Percentiles rank a stretch among this genome's conserved stretches.
phyloP scores from a whole-genome alignment of 1,140 invertebrate genomes.

The Anastrepha ludens region DNA sequence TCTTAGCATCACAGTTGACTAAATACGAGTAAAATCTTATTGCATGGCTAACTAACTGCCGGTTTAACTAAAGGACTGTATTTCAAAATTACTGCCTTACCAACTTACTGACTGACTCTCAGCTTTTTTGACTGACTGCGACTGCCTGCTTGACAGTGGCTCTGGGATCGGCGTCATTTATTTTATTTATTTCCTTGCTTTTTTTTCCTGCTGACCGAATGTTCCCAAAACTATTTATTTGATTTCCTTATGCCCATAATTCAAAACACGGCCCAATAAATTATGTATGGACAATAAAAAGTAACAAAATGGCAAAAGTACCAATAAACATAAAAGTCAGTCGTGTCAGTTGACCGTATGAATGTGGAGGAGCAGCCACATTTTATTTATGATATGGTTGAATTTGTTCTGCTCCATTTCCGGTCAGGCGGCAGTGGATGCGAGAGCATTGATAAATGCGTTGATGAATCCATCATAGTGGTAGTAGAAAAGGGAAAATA shows the following conservation, averaged over 20 bases:
- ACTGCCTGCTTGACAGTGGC: too few relatives aligned
- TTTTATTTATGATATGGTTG: not conserved
- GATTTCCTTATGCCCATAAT: not conserved
- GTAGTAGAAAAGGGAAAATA: not conserved
- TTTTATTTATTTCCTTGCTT: not conserved
- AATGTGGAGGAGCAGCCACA: not conserved
- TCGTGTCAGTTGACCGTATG: too few relatives aligned
- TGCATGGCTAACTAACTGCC: too few relatives aligned
- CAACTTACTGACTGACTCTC: too few relatives aligned
- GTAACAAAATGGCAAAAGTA: not conserved
- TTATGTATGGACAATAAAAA: not conserved
- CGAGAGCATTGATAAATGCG: not conserved
- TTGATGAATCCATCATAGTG: slow-evolving; percentile 27
- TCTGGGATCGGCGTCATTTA: too few relatives aligned
- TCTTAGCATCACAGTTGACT: too few relatives aligned
- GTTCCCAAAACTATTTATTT: not conserved
- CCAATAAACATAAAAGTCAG: not conserved
- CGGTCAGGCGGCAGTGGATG: not conserved
- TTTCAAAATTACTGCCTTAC: too few relatives aligned
- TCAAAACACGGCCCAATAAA: slow-evolving; percentile 24
- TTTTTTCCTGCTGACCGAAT: not conserved
- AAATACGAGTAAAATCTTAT: too few relatives aligned
- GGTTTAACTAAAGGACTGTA: too few relatives aligned
- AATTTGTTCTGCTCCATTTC: not conserved
- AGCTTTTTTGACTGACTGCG: too few relatives aligned